Base-by-base conservation (phyloP, 2,888 invertebrate genomes). In the Meandrusa payeni region DNA sequence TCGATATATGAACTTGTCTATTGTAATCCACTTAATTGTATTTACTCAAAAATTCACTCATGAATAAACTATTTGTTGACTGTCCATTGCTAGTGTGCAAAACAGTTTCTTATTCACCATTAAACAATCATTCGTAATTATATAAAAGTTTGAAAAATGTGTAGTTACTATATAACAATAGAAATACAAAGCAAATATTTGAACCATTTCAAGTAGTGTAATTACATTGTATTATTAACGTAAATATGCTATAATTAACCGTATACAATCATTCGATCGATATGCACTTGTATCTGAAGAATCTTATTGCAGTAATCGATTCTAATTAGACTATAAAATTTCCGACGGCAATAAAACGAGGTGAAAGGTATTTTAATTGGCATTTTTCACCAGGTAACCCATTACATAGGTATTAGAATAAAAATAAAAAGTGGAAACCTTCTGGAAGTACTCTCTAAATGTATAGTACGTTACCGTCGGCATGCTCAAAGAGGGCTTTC, bases 401-500 rank as follows among this genome's bases (percentile, higher is more conserved):
- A 29, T 42, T 19, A 17, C 36, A 23, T 11, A 23, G 11, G 36
- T 19, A 29, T 29, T 36, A 36, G 36, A 29, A 19, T 9, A 17
- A 33, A 34, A 34, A 28, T 17, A 23, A 29, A 29, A 29, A 5
- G 6, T 29, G 36, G 9, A 24, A 40, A 33, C 33, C 37, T 32
- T 12, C 23, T 9, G 7, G 13, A n/a, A 20, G 36, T 23, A 23
- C 17, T 46, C 31, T 44, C n/a, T n/a, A 47, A 53, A 56, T 52
- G 52, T 40, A 32, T 27, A 24, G 46, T 46, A 51, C 48, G 43
- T 45, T 50, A 41, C 75, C 73, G 74, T 69, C 79, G 75, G 78
- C 61, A 52, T 64, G 56, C 60, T 72, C 64, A 79, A 76, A 77
- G 68, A 51, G 48, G 29, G 39, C 46, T 50, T 22, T 41, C 54